Evolutionary conservation across 92 coral and sea anemone genomes (phyloP).

Genomic region (Virgularia gustaviana): DNA sequence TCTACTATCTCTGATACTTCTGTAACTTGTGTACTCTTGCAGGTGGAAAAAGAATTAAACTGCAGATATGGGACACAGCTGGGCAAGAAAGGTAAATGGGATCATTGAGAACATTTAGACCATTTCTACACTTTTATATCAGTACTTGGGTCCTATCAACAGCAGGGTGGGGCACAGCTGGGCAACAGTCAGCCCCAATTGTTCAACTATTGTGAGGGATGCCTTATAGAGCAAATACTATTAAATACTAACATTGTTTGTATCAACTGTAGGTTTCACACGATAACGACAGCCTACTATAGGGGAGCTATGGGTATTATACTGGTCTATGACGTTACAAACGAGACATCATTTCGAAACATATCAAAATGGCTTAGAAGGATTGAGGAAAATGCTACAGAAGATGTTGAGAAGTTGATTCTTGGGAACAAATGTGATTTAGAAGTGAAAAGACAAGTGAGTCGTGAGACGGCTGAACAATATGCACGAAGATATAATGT

Average conservation of each 20-base stretch:
- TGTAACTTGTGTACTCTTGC: background rate
- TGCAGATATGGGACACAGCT: constrained; percentile 96
- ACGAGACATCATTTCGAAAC: constrained; percentile 75
- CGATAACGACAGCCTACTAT: constrained; percentile 96
- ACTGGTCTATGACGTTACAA: constrained; percentile 92
- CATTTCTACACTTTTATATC: too few species aligned
- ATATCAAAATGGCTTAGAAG: constrained; percentile 90
- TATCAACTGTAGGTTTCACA: constrained; percentile 67
- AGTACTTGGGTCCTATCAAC: too few species aligned
- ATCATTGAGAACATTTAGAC: too few species aligned
- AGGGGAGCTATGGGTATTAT: constrained; percentile 99
- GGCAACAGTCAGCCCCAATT: too few species aligned
- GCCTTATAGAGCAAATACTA: too few species aligned
- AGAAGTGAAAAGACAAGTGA: constrained; percentile 59
- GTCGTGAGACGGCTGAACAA: constrained; percentile 76
- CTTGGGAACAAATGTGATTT: constrained; percentile 91
- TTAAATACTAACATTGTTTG: background rate
- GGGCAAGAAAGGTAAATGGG: constrained; percentile 94
- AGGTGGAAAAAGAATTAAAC: constrained; percentile 83
- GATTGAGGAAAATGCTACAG: constrained; percentile 95
- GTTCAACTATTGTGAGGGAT: too few species aligned
- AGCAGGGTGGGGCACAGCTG: too few species aligned
- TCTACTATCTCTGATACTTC: too few species aligned
- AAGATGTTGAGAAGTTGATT: constrained; percentile 86
- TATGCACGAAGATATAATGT: constrained; percentile 66